Base-by-base conservation (phyloP, 1,140 invertebrate species). In the Zophobas morio region DNA sequence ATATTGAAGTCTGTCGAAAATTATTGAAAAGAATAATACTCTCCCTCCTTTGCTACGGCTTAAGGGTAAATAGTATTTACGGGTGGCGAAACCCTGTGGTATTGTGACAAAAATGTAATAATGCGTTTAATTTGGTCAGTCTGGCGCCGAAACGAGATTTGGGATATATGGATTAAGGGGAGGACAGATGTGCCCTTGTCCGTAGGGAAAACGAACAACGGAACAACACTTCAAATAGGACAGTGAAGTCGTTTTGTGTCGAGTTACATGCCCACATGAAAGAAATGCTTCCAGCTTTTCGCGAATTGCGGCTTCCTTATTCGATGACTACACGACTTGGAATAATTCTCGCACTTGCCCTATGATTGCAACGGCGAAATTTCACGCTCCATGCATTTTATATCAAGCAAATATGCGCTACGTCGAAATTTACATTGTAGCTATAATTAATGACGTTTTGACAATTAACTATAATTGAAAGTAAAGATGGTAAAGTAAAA, bases 31-130 rank as follows among this genome's bases (percentile, higher is more conserved):
- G 4, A 2, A 36, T 60, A 8, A 42, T 66, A n/a, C 42, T 66
- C 42, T 51, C n/a, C n/a, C n/a, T 51, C 20, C 2, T 51, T 20
- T 5, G 20, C 2, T 6, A 2, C 2, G 3, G 20, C 4, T 2
- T 51, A 8, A 53, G 49, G 20, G 49, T n/a, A n/a, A 57, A 34
- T 57, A 34, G 8, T 57, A 57, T 57, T 57, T 57, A 57, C 60
- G 60, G 60, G 60, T 66, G 60, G 60, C 39, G 33, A 47, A 33
- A 42, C 60, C 39, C 60, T 33, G 8, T 40, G 60, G 60, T 42
- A 66, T 66, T 66, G 60, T 66, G 40, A 66, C 60, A 66, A 66
- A 66, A 66, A 66, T 66, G 60, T 66, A 66, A 66, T 66, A 66
- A 66, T 66, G 39, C 60, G 40, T 66, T 66, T 66, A 66, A 66